Evolutionary conservation across 2,113 vertebrate genomes (phyloP).

Genomic region (Campylomormyrus tamandua): DNA sequence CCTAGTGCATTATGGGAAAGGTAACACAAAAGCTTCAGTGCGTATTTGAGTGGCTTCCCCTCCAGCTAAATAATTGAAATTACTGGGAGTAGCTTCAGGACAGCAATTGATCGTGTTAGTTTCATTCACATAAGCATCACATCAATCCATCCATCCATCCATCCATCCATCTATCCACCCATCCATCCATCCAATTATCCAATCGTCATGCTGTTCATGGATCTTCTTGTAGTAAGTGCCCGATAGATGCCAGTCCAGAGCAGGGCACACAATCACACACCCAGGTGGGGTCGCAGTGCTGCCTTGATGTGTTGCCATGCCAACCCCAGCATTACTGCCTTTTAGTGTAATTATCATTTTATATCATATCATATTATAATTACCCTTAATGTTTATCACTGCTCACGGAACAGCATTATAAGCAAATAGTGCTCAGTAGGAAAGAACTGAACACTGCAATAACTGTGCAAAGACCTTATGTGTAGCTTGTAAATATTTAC

Average conservation of each 20-base stretch:
- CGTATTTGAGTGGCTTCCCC: neutral
- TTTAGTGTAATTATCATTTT: neutral
- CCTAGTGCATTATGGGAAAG: neutral
- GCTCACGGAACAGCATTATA: neutral
- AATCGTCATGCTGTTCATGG: neutral
- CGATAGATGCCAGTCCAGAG: neutral
- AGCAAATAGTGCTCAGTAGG: neutral
- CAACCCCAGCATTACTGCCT: neutral
- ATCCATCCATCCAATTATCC: neutral
- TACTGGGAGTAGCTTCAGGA: neutral
- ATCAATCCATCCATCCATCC: too few species aligned
- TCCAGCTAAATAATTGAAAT: neutral
- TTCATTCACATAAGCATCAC: neutral
- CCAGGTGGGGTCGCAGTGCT: neutral
- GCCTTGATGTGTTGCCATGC: neutral
- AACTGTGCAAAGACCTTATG: neutral
- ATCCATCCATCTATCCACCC: accelerated
- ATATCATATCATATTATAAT: neutral
- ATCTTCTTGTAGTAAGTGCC: neutral
- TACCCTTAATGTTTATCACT: neutral
- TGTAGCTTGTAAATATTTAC: neutral
- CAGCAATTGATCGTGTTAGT: neutral
- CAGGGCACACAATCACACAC: neutral
- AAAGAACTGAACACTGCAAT: neutral
- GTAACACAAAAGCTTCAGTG: neutral